A percentile compares a stretch with the other conserved stretches of the same genome.
phyloP scores from a whole-genome alignment of 1,140 invertebrate species.

The Charaxes varanes region DNA sequence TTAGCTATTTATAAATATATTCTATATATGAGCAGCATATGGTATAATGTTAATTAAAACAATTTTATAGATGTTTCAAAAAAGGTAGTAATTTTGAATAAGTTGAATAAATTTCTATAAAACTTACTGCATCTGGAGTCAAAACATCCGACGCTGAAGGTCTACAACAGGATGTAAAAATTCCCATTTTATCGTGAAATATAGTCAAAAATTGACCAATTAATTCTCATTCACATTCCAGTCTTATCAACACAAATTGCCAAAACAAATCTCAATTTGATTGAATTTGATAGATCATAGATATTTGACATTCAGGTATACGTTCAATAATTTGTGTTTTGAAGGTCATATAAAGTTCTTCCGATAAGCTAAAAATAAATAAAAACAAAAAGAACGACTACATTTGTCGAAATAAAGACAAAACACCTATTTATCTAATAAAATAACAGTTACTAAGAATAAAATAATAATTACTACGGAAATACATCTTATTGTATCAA shows the following conservation, averaged over 20 bases:
- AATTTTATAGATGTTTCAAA: background rate
- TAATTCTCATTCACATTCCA: slow-evolving; percentile 11
- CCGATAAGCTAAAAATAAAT: background rate
- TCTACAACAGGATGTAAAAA: slow-evolving; percentile 65
- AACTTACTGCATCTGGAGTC: slow-evolving; percentile 68
- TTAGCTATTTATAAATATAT: too few relatives aligned
- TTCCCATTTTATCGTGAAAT: slow-evolving; percentile 48
- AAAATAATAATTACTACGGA: background rate
- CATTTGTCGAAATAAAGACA: background rate
- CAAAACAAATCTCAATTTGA: background rate
- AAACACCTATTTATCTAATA: background rate
- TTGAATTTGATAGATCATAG: too few relatives aligned
- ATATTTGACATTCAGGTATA: slow-evolving; percentile 12
- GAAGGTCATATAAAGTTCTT: too few relatives aligned
- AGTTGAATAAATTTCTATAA: too few relatives aligned
- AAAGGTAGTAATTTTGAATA: background rate
- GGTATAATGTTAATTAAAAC: too few relatives aligned
- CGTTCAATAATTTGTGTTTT: slow-evolving; percentile 11
- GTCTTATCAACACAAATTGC: slow-evolving; percentile 6
- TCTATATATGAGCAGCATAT: too few relatives aligned
- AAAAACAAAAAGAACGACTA: slow-evolving; percentile 6
- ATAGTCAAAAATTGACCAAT: slow-evolving; percentile 5
- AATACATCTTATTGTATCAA: slow-evolving; percentile 1
- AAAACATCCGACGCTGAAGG: slow-evolving; percentile 58
- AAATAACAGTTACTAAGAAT: too few relatives aligned